Base-by-base conservation (phyloP, 2,113 vertebrate species). In the Callionymus lyra region DNA sequence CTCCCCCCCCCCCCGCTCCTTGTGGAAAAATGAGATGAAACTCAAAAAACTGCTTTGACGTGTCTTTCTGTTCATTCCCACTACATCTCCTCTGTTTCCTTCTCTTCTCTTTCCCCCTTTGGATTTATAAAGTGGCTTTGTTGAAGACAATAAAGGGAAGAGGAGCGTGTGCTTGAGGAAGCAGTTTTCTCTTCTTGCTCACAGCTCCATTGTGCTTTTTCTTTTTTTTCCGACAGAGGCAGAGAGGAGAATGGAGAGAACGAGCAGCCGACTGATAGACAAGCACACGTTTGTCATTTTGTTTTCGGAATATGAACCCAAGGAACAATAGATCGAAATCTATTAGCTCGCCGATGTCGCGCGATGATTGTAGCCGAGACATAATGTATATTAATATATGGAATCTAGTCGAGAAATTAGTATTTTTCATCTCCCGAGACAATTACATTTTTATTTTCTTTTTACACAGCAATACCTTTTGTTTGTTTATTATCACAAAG, bases 11-110 rank as follows among this genome's bases (percentile, higher is more conserved):
- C 59, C 59, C 61, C 82, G 86, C 88, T 90, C 91, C 88, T 80
- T 88, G 21, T 87, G 88, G 68, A 67, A 78, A 76, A 83, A 75
- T 68, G 66, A 81, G 80, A 80, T 80, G 88, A 88, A 85, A 85
- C 77, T 75, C 72, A 77, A 84, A 77, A 84, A 84, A 83, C 84
- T 81, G 85, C 86, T 88, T 85, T 84, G 82, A 82, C 84, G 80
- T 77, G 73, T 69, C 61, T 76, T 75, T 82, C 65, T 68, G 56
- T 58, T 59, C 53, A 43, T 36, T n/a, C 35, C 27, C 21, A 2
- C 34, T 45, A 44, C 15, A 36, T 38, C 59, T 33, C 44, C 31
- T 47, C 50, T 15, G 12, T 6, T 16, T 38, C 35, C 44, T 42
- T 45, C 64, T 61, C 63, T 75, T 77, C 59, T 65, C 67, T 45